Percentiles rank a stretch among this genome's conserved stretches.
Evolutionary conservation across 1,140 invertebrate genomes (phyloP).

Genomic region (Triops cancriformis): DNA sequence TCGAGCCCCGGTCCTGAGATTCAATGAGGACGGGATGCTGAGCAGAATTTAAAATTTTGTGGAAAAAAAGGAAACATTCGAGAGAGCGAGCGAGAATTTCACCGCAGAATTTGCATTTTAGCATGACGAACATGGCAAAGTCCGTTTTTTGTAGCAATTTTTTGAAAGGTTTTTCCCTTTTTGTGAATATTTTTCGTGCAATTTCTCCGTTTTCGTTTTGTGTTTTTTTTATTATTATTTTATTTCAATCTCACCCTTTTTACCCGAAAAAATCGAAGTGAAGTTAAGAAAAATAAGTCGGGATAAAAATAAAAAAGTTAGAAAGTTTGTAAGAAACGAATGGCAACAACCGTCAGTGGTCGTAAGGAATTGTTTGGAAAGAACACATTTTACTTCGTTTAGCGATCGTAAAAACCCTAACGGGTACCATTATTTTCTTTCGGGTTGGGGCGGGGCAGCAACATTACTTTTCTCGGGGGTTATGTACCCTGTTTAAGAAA

Average conservation of each 20-base stretch:
- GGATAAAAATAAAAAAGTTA: neutral
- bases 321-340: neutral
- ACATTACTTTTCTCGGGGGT: neutral
- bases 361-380: neutral
- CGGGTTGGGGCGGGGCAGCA: neutral
- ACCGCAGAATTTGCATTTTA: too few species aligned
- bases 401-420: neutral
- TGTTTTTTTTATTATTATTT: too few species aligned
- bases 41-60: too few species aligned
- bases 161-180: too few species aligned
- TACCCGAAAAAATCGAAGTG: neutral
- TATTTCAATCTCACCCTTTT: neutral
- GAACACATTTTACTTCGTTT: neutral
- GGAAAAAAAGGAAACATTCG: too few species aligned
- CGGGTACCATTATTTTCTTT: neutral
- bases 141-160: too few species aligned
- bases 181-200: too few species aligned
- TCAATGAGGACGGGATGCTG: neutral
- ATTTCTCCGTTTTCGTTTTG: too few species aligned
- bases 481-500: conserved; percentile 6
- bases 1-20: neutral
- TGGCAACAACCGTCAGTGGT: neutral
- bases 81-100: too few species aligned
- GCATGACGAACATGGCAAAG: too few species aligned
- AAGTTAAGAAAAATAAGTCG: neutral